Base-by-base conservation (phyloP, 92 coral and sea anemone genomes). In the Diadumene lineata region DNA sequence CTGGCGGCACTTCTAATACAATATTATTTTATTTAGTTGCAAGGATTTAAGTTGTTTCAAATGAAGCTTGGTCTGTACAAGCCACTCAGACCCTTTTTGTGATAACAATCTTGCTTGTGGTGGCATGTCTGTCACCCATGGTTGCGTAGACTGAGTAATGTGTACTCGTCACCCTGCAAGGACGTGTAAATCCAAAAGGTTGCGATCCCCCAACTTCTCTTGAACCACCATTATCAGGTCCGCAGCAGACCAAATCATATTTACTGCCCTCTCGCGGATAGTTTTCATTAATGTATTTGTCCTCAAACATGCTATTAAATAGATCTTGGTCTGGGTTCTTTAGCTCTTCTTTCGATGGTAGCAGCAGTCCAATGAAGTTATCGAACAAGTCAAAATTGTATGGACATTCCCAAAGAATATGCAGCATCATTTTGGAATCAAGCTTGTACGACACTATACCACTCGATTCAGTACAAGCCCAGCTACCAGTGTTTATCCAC, bases 321-420 rank as follows among this genome's bases (percentile, higher is more conserved):
- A 81, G 64, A 69, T 81, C 23, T 57, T 74, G 18, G 62, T 56
- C 32, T 18, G 86, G 85, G 18, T 28, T 7, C 70, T 21, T 28
- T 31, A 24, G 62, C 30, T 50, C 34, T 11, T 0, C 2, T 11
- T 34, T 25, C 7, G 86, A 81, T 22, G 76, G 56, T 34, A 81
- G 67, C 86, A 81, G 66, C 68, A 81, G 34, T 9, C 86, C 86
- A 28, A 81, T 56, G 71, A 34, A 81, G 86, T 81, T 81, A 76
- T 81, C 81, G 50, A 32, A 43, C 31, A 19, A 30, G 31, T 32
- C 64, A 17, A 81, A 81, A 72, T 51, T n/a, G n/a, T n/a, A n/a
- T n/a, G n/a, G n/a, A n/a, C n/a, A n/a, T n/a, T n/a, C n/a, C n/a
- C n/a, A n/a, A n/a, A n/a, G n/a, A n/a, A n/a, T n/a, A n/a, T n/a